Evolutionary conservation across 2,888 invertebrate species (phyloP).

Genomic region (Eilema caniola): DNA sequence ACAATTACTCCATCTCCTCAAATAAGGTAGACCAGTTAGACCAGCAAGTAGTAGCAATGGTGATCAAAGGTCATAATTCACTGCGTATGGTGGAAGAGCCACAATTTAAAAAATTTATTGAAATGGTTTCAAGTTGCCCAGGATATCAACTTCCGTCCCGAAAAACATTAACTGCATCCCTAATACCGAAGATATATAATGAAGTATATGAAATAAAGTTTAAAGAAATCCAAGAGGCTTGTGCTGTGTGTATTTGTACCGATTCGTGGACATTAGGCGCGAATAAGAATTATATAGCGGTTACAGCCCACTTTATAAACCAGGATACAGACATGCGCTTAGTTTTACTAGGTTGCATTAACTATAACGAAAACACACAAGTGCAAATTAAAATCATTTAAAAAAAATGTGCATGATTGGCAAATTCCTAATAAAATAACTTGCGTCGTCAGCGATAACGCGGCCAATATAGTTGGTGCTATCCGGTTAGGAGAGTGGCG

Average conservation of each 20-base stretch:
- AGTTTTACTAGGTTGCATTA: constrained; percentile 20
- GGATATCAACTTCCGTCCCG: not conserved
- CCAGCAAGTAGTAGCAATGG: constrained; percentile 35
- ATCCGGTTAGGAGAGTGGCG: too few relatives aligned
- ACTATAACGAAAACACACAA: not conserved
- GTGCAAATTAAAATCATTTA: too few relatives aligned
- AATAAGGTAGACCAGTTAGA: constrained; percentile 36
- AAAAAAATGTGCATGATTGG: too few relatives aligned
- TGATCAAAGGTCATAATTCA: constrained; percentile 38
- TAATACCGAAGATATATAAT: not conserved
- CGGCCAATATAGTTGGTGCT: too few relatives aligned
- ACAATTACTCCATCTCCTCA: too few relatives aligned
- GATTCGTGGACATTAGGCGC: constrained; percentile 17
- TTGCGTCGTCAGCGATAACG: too few relatives aligned
- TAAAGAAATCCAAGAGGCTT: constrained; percentile 14
- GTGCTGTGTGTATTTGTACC: constrained; percentile 20
- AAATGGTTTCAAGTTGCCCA: constrained; percentile 2
- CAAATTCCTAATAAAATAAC: too few relatives aligned
- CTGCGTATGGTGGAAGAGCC: constrained; percentile 35
- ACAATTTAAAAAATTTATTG: constrained; percentile 17
- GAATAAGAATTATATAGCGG: too few relatives aligned
- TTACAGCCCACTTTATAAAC: too few relatives aligned
- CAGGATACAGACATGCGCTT: constrained; percentile 14
- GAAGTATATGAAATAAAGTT: not conserved
- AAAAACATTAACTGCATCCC: not conserved